phyloP scores from a whole-genome alignment of 2,113 vertebrate genomes.

The Ageneiosus marmoratus region DNA sequence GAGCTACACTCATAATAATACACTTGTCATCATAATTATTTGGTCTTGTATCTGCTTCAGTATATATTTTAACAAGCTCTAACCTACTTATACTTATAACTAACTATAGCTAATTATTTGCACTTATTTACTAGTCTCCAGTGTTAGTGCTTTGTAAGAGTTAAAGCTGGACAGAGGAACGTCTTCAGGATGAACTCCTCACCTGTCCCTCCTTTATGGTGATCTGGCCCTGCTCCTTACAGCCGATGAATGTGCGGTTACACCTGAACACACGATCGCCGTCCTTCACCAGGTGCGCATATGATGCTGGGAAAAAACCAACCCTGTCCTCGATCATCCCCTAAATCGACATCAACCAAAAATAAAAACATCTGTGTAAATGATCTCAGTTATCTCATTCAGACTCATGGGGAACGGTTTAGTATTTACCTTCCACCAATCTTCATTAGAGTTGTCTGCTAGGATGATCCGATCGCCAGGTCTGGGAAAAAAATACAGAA shows the following conservation, averaged over 20 bases:
- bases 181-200: background rate
- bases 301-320: slow-evolving; percentile 93
- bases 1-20: no score
- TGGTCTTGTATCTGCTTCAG: no score
- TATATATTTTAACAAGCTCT: no score
- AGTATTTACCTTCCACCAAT: slow-evolving; percentile 94
- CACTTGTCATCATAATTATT: no score
- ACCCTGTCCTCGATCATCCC: slow-evolving; percentile 90
- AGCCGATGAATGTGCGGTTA: slow-evolving; percentile 87
- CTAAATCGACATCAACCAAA: slow-evolving; percentile 62
- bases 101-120: no score
- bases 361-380: background rate
- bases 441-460: slow-evolving; percentile 90
- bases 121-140: no score
- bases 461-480: slow-evolving; percentile 91
- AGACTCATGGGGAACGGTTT: background rate
- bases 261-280: slow-evolving; percentile 89
- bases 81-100: no score
- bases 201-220: slow-evolving; percentile 96
- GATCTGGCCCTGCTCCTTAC: slow-evolving; percentile 94
- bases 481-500: slow-evolving; percentile 66
- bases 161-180: background rate
- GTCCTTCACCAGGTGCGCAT: slow-evolving; percentile 82
- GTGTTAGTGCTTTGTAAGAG: background rate
- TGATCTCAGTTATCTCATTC: no score